Evolutionary conservation across 2,113 vertebrate species (phyloP), one percentile per base, ranked within the genome.

Genomic region (Motacilla alba): DNA sequence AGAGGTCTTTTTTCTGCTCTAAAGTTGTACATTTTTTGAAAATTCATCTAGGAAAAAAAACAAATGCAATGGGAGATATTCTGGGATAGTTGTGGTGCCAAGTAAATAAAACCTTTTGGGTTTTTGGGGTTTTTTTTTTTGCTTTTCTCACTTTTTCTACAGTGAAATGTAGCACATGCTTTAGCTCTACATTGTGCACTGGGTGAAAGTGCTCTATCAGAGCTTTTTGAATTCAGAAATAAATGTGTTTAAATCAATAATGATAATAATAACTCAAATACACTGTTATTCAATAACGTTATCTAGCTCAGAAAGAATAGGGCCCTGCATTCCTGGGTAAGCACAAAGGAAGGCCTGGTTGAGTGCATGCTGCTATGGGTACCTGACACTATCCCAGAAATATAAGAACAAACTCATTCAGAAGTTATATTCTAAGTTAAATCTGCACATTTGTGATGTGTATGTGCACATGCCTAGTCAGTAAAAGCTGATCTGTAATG

Each of bases 181-280:
- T 80, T 73, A 67, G 64, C 23, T 93, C 55, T 59, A 7, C 26
- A 19, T 58, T 58, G 28, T 62, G 13, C 11, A 31, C 13, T 44
- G 30, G 14, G 7, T 60, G 2, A 67, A 90, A 93, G 47, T n/a
- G 56, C 35, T 70, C 15, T 50, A 50, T 74, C 63, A 83, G 72
- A 90, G 46, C 70, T 79, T 76, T 87, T 37, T 64, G 62, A 49
- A 78, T 89, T 89, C 30, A 73, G 85, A 95, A 94, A 91, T 79
- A 81, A 89, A 91, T 50, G 24, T 74, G 55, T 14, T 86, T 63
- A 74, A 87, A 91, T 83, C 82, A 69, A 75, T 86, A 75, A 90
- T 20, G 39, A 67, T 80, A 66, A 77, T 82, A 85, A 85, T 66
- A 83, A 79, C 20, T 92, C n/a, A 88, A 59, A 60, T 28, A 14